phyloP scores from a whole-genome alignment of 1,140 invertebrate species.

The Drosophila melanogaster region DNA sequence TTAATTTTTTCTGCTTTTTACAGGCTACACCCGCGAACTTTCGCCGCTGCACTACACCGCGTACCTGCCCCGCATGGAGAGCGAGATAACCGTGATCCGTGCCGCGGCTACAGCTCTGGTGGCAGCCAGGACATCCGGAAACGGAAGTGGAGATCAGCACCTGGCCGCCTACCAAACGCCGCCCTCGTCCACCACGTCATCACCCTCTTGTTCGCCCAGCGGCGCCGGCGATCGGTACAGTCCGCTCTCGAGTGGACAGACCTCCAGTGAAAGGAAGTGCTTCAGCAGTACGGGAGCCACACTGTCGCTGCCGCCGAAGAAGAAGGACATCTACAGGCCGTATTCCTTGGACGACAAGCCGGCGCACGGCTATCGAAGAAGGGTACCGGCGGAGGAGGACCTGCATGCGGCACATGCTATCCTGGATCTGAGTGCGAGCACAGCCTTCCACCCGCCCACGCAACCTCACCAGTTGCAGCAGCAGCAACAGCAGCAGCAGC shows the following conservation, averaged over 20 bases:
- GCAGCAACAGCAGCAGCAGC: conserved; percentile 62
- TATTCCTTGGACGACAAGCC: conserved; percentile 91
- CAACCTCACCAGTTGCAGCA: conserved; percentile 83
- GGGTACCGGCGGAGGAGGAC: conserved; percentile 90
- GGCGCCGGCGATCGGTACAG: conserved; percentile 64
- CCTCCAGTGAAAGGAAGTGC: conserved; percentile 86
- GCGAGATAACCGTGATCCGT: conserved; percentile 86
- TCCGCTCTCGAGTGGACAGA: conserved; percentile 72
- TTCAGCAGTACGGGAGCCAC: conserved; percentile 93
- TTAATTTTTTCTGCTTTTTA: conserved; percentile 10
- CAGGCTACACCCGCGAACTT: conserved; percentile 87
- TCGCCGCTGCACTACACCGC: conserved; percentile 88
- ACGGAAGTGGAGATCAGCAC: conserved; percentile 43
- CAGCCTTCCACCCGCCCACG: conserved; percentile 88
- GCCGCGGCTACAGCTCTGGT: conserved; percentile 75
- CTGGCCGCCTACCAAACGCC: conserved; percentile 79
- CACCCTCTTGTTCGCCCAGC: conserved; percentile 75
- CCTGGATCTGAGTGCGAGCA: conserved; percentile 93
- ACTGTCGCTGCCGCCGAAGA: conserved; percentile 92
- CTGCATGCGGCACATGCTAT: conserved; percentile 94
- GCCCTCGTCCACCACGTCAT: conserved; percentile 78
- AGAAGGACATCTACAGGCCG: conserved; percentile 94
- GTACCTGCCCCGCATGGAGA: conserved; percentile 86
- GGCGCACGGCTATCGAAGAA: conserved; percentile 85
- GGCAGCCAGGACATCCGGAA: conserved; percentile 62